phyloP scores from a whole-genome alignment of 2,797 vertebrate species.

The Girardinus metallicus region DNA sequence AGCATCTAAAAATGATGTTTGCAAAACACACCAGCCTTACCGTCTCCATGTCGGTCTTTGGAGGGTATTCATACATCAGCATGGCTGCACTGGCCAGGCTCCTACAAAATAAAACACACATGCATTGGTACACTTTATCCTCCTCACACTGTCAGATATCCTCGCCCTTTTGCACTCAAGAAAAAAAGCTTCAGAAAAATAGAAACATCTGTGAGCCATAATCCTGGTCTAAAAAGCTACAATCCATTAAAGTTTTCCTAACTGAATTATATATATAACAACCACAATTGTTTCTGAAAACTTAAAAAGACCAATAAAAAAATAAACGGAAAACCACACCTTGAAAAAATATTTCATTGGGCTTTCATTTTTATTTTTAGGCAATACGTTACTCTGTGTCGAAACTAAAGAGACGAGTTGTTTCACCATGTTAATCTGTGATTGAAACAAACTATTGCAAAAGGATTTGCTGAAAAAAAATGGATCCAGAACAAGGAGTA shows the following conservation, averaged over 20 bases:
- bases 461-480: neutral
- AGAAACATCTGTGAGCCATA: neutral
- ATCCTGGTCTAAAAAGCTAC: neutral
- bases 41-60: constrained; percentile 95
- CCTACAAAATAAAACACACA: constrained; percentile 56
- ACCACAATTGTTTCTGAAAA: neutral
- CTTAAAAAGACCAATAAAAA: neutral
- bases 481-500: neutral
- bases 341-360: neutral
- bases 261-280: neutral
- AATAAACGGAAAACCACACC: neutral
- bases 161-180: neutral
- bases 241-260: neutral
- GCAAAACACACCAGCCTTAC: constrained; percentile 74
- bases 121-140: neutral
- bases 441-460: neutral
- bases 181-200: neutral
- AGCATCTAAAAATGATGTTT: constrained; percentile 3
- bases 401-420: neutral
- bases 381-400: neutral
- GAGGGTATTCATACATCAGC: constrained; percentile 97
- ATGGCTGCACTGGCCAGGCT: constrained; percentile 85
- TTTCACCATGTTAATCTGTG: neutral
- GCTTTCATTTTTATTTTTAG: neutral
- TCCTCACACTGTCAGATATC: neutral